These are phyloP conservation scores for Riparia riparia DNA, from an alignment of 2,113 vertebrate genomes.

Conservation along the genomic window DNA sequence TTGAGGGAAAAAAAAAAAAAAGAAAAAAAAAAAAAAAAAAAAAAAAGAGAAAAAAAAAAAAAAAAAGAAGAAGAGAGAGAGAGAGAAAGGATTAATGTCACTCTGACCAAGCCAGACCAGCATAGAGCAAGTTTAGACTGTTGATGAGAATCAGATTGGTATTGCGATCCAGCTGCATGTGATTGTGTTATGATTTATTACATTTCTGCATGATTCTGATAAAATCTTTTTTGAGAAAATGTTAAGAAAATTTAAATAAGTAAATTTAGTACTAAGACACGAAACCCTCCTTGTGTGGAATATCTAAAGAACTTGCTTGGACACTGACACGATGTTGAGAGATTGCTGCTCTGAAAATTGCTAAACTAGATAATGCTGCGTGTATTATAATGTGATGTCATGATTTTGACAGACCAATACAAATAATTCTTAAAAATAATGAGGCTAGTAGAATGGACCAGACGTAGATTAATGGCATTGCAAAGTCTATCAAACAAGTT, in stretches of 20 bases:
- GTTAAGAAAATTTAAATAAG: background rate
- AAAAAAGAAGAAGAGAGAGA: background rate
- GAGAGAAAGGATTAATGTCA: background rate
- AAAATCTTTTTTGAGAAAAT: background rate
- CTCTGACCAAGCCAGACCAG: background rate
- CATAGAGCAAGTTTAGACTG: background rate
- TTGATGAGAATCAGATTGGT: background rate
- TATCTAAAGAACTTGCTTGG: background rate
- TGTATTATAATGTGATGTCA: background rate
- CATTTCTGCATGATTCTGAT: background rate
- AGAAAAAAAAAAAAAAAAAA: accelerated
- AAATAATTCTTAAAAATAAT: background rate
- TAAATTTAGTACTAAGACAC: background rate
- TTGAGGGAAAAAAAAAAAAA: background rate
- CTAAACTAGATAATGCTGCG: background rate
- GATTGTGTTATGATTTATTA: background rate
- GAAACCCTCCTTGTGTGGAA: background rate
- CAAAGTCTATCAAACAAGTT: background rate
- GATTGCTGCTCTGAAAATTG: background rate
- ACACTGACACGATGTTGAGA: background rate
- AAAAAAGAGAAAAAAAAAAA: too few relatives aligned
- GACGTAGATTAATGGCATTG: background rate
- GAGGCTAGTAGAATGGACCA: background rate
- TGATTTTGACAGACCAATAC: background rate
- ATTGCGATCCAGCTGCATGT: background rate